Conservation (phyloP, 2,888 invertebrate species). For the Meliscaeva auricollis region DNA sequence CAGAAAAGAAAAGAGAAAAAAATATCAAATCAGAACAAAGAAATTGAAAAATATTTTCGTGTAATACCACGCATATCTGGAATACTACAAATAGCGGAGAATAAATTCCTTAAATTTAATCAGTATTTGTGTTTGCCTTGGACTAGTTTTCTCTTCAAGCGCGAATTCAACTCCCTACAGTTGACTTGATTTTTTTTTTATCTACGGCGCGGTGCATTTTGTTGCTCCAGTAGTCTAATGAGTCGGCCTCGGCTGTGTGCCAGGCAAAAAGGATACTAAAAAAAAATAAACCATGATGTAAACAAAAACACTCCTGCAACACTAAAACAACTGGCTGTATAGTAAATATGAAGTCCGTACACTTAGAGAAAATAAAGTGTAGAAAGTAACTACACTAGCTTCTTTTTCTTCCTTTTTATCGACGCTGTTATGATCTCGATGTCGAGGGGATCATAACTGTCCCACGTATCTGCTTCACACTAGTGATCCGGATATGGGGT, state of each 20-base stretch:
- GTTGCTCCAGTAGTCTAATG: constrained; percentile 64
- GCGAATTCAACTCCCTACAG: constrained; percentile 42
- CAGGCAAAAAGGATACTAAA: constrained; percentile 33
- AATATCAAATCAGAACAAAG: constrained; percentile 43
- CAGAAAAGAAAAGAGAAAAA: constrained; percentile 6
- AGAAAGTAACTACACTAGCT: too few species aligned
- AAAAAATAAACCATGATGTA: constrained; percentile 7
- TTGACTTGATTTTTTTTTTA: constrained; percentile 24
- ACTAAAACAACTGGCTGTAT: background rate
- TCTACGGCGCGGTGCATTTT: constrained; percentile 17
- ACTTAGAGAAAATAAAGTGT: background rate
- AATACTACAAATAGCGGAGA: constrained; percentile 14
- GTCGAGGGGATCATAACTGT: too few species aligned
- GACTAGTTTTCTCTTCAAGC: constrained; percentile 58
- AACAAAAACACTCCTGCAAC: constrained; percentile 12
- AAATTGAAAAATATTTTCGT: constrained; percentile 47
- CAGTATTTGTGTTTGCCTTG: constrained; percentile 66
- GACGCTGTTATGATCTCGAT: too few species aligned
- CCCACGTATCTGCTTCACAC: too few species aligned
- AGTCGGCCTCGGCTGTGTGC: constrained; percentile 71
- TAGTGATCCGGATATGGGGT: too few species aligned
- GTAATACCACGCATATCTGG: constrained; percentile 46
- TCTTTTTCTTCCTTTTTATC: too few species aligned
- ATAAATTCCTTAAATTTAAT: constrained; percentile 63
- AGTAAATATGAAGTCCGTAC: constrained; percentile 1